Percentiles rank a stretch among this genome's conserved stretches.
phyloP scores from a whole-genome alignment of 2,888 invertebrate species.

The Hetaerina titia region DNA sequence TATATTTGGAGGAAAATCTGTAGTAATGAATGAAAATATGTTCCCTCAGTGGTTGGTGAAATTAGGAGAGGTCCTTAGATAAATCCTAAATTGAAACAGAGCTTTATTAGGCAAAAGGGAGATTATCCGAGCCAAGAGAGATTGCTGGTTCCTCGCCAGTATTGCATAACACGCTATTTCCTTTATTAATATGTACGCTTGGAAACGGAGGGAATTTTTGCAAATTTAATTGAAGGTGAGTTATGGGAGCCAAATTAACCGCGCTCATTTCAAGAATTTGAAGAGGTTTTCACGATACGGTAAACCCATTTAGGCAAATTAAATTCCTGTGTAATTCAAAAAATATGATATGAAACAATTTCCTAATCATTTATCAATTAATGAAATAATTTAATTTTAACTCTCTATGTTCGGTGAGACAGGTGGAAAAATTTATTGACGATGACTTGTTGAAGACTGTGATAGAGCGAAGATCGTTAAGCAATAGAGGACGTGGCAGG shows the following conservation, averaged over 20 bases:
- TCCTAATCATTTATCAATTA: not conserved
- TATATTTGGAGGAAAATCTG: no score
- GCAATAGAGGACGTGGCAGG: no score
- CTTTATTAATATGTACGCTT: not conserved
- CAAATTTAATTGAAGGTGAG: not conserved
- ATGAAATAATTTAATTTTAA: no score
- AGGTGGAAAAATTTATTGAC: no score
- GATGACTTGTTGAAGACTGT: no score
- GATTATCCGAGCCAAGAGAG: not conserved
- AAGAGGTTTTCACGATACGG: no score
- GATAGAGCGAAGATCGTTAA: no score
- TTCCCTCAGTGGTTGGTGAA: not conserved
- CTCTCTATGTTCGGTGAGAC: no score
- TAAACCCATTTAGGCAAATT: no score
- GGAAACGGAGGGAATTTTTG: not conserved
- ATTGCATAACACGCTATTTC: not conserved
- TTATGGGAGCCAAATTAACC: not conserved
- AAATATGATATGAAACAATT: not conserved
- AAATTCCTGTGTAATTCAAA: no score
- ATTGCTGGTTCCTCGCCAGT: not conserved
- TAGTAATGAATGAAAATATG: not conserved
- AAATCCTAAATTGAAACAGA: not conserved
- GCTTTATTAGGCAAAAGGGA: not conserved
- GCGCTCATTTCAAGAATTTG: no score
- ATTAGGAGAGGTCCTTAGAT: not conserved